phyloP scores from a whole-genome alignment of 2,888 invertebrate species.

The Buathra laborator region DNA sequence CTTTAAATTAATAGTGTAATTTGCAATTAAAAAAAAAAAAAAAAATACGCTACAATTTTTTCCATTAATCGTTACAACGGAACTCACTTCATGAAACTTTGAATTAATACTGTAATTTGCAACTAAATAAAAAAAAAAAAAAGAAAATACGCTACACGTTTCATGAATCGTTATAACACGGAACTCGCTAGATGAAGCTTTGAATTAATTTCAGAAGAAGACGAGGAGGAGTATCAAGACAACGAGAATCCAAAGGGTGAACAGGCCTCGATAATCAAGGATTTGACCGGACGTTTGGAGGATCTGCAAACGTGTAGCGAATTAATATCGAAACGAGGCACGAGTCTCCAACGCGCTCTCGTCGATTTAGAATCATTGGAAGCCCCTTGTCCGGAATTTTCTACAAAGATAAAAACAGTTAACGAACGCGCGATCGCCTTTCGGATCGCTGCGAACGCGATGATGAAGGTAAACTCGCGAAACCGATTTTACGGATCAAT shows the following conservation, averaged over 20 bases:
- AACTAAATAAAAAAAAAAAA: no score
- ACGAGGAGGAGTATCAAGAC: conserved; percentile 84
- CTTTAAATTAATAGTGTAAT: no score
- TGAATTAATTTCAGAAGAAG: conserved; percentile 83
- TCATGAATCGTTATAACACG: background rate
- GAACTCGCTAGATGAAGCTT: conserved; percentile 55
- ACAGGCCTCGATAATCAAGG: conserved; percentile 89
- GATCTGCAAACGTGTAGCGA: conserved; percentile 97
- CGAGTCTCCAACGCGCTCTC: conserved; percentile 92
- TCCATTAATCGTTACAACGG: no score
- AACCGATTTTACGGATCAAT: background rate
- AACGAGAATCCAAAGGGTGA: conserved; percentile 85
- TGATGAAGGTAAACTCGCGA: conserved; percentile 93
- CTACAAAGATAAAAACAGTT: conserved; percentile 94
- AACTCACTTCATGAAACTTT: no score
- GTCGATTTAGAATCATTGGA: conserved; percentile 91
- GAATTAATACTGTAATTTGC: no score
- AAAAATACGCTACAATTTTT: no score
- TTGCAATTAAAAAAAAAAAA: no score
- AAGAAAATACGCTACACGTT: background rate
- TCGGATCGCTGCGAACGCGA: conserved; percentile 97
- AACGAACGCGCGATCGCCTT: conserved; percentile 98
- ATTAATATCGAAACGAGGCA: conserved; percentile 95
- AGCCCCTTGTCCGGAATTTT: conserved; percentile 86
- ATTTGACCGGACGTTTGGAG: conserved; percentile 93